Evolutionary conservation across 37 sponge, comb jelly and placozoan species (phyloP).

Genomic region (Dysidea cf. avara): DNA sequence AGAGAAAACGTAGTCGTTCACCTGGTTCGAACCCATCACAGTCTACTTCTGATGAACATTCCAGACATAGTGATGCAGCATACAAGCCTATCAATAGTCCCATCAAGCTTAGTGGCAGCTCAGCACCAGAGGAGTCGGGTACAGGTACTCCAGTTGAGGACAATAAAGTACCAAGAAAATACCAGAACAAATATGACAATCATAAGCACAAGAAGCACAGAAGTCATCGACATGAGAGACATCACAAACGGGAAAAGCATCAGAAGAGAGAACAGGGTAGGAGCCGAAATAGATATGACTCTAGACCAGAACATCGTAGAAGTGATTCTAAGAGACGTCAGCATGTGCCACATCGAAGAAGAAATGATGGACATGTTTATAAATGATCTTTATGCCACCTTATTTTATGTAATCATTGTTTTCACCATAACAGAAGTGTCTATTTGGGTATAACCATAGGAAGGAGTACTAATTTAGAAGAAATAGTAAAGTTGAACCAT

Average conservation of each 20-base stretch:
- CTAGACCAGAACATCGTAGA: background rate
- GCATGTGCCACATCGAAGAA: too few species aligned
- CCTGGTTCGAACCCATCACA: background rate
- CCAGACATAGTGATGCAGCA: background rate
- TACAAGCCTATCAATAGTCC: constrained; percentile 46
- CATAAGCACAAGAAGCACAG: background rate
- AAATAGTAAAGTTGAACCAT: too few species aligned
- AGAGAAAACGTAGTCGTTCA: constrained; percentile 1
- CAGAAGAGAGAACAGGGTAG: constrained; percentile 1
- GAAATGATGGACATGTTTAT: too few species aligned
- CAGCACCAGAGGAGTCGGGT: background rate
- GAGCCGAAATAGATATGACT: background rate
- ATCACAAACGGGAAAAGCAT: constrained; percentile 9
- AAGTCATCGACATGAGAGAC: background rate
- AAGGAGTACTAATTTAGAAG: too few species aligned
- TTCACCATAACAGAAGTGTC: too few species aligned
- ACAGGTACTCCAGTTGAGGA: background rate
- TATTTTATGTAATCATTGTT: too few species aligned
- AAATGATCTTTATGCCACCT: too few species aligned
- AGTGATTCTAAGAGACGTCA: background rate
- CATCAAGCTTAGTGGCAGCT: constrained; percentile 20
- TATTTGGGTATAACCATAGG: too few species aligned
- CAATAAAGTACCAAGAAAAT: constrained; percentile 31
- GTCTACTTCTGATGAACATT: background rate
- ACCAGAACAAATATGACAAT: constrained; percentile 14